Percentiles rank a stretch among this genome's conserved stretches.
These are phyloP conservation scores for Theocolax elegans DNA, from an alignment of 1,140 invertebrate genomes.

Conservation along the genomic window DNA sequence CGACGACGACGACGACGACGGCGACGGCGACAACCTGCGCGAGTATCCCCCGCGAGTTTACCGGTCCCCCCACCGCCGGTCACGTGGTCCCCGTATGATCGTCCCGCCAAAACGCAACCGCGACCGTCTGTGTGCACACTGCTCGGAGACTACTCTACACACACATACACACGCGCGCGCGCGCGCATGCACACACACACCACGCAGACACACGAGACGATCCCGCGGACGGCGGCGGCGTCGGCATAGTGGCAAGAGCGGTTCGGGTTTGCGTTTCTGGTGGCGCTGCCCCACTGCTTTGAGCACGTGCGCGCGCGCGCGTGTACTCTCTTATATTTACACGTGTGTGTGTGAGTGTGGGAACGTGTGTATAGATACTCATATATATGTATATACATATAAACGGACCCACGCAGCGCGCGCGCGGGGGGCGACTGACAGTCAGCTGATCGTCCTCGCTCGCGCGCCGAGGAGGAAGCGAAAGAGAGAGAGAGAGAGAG, in stretches of 20 bases:
- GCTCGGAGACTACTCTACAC: no score
- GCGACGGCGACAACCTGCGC: not conserved
- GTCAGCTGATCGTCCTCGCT: slow-evolving; percentile 60
- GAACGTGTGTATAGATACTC: not conserved
- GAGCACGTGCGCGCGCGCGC: slow-evolving; percentile 17
- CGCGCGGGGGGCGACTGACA: slow-evolving; percentile 56
- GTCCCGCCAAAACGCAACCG: slow-evolving; percentile 11
- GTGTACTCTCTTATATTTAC: slow-evolving; percentile 2
- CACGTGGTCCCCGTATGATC: not conserved
- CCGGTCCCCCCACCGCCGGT: no score
- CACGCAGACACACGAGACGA: no score
- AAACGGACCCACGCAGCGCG: slow-evolving; percentile 39
- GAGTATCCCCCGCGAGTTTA: not conserved
- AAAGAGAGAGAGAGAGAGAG: slow-evolving; percentile 23
- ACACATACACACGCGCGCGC: not conserved
- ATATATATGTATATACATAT: slow-evolving; percentile 1
- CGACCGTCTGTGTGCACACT: no score
- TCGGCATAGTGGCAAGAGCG: not conserved
- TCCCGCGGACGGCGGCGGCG: no score
- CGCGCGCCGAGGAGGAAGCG: slow-evolving; percentile 35
- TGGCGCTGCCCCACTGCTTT: slow-evolving; percentile 14
- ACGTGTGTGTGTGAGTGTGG: slow-evolving; percentile 8
- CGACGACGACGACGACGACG: not conserved
- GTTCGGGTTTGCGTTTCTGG: slow-evolving; percentile 26
- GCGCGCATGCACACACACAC: not conserved